Evolutionary conservation across 2,113 vertebrate species (phyloP), one percentile per base, ranked within the genome.

Genomic region (Nanger granti): DNA sequence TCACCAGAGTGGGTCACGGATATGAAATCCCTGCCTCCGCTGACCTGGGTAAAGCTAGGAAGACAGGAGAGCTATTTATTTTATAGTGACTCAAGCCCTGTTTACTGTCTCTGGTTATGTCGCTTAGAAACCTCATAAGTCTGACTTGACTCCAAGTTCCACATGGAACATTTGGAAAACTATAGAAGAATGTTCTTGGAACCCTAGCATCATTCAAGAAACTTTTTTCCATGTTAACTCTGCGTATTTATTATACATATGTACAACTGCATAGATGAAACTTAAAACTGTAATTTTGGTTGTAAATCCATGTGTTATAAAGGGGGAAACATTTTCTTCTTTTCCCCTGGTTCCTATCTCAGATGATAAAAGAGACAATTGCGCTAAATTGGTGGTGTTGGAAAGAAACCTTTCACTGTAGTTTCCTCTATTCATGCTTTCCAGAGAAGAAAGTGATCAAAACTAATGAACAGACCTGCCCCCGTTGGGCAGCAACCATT

Each of bases 101-200:
- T 97, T 97, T 97, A 79, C 92, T 97, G 87, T 93, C 93, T 97
- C 84, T 94, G 37, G 87, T 87, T 79, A 54, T 37, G 94, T 97
- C 97, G 96, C 97, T 94, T 97, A 97, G 97, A 94, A 96, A 98
- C 97, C 66, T 89, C 34, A 15, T 84, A 57, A 69, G 84, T 96
- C 60, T 96, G 96, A 96, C 62, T 84, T 31, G 49, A 87, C 37
- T 97, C 96, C 94, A 98, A 96, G 55, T 59, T 84, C 91, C 60
- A 96, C 97, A 98, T 92, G 97, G 91, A 97, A 97, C 95, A 93
- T 95, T 97, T 98, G 93, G 83, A 97, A 97, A 97, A 97, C n/a
- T 80, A 83, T 84, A 57, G 87, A 41, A 95, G 95, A 97, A 80
- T 86, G 34, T 94, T 97, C 93, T 92, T 97, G 97, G 91, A 96